Evolutionary conservation across 2,888 invertebrate species (phyloP).

Genomic region (Oscheius sp.): DNA sequence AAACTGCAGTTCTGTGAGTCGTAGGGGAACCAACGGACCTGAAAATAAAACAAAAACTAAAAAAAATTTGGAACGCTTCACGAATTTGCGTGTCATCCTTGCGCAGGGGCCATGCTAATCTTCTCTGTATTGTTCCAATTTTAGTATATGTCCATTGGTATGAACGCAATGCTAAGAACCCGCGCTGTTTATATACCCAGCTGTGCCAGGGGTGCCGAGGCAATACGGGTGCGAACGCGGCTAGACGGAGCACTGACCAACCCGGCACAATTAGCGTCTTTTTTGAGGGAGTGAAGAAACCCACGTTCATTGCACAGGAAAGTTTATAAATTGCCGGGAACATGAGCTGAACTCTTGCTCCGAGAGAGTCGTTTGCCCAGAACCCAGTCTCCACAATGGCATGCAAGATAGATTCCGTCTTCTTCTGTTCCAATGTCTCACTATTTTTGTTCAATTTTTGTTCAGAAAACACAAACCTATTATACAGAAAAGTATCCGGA

Average conservation of each 20-base stretch:
- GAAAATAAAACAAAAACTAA: slow-evolving; percentile 6
- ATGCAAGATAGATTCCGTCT: slow-evolving; percentile 71
- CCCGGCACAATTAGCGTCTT: no score
- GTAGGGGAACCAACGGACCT: slow-evolving; percentile 68
- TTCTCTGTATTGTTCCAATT: slow-evolving; percentile 93
- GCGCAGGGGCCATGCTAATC: slow-evolving; percentile 92
- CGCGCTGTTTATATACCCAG: background rate
- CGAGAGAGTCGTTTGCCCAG: slow-evolving; percentile 62
- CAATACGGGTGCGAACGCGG: background rate
- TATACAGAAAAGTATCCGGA: slow-evolving; percentile 73
- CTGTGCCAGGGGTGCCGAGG: background rate
- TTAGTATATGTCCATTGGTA: slow-evolving; percentile 77
- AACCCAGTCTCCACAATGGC: slow-evolving; percentile 68
- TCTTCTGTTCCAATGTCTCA: slow-evolving; percentile 69
- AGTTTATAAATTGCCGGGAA: slow-evolving; percentile 72
- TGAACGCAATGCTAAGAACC: slow-evolving; percentile 1
- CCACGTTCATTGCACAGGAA: slow-evolving; percentile 70
- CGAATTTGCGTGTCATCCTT: slow-evolving; percentile 86
- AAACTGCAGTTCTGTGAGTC: slow-evolving; percentile 71
- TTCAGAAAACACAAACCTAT: slow-evolving; percentile 46
- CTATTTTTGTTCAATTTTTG: slow-evolving; percentile 34
- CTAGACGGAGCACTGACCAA: background rate
- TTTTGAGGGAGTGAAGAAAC: background rate
- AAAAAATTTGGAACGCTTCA: slow-evolving; percentile 84
- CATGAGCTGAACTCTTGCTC: slow-evolving; percentile 70